A percentile compares a stretch with the other conserved stretches of the same genome.
These are phyloP conservation scores for Nannospalax galili DNA, from an alignment of 2,113 vertebrate genomes.

Conservation along the genomic window DNA sequence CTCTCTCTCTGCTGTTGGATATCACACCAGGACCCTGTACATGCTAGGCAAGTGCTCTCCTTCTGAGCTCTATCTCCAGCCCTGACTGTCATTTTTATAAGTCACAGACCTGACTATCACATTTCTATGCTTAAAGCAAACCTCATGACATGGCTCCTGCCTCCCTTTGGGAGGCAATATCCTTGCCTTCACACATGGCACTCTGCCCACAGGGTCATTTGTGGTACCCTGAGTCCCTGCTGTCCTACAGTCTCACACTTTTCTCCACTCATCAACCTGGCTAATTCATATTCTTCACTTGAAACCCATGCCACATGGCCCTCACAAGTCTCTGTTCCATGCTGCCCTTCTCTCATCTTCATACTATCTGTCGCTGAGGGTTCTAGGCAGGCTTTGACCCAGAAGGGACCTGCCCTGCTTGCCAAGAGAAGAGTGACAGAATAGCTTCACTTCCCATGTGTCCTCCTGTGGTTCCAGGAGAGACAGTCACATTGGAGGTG, in stretches of 20 bases:
- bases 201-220: background rate
- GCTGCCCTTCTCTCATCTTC: background rate
- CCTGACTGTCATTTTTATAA: rapidly evolving
- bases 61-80: background rate
- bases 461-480: background rate
- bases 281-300: background rate
- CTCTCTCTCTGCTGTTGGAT: too few species aligned
- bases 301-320: background rate
- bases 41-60: background rate
- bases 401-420: background rate
- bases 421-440: background rate
- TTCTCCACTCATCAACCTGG: background rate
- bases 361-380: background rate
- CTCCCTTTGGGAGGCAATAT: rapidly evolving
- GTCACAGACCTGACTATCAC: rapidly evolving
- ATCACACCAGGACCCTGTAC: background rate
- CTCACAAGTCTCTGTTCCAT: background rate
- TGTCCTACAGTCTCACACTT: rapidly evolving
- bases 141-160: background rate
- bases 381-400: background rate
- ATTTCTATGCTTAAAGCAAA: background rate
- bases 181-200: rapidly evolving
- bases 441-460: too few species aligned
- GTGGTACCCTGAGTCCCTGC: too few species aligned
- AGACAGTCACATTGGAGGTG: rapidly evolving